phyloP scores from a whole-genome alignment of 64 coral and sea anemone genomes.

The Montipora sp. region DNA sequence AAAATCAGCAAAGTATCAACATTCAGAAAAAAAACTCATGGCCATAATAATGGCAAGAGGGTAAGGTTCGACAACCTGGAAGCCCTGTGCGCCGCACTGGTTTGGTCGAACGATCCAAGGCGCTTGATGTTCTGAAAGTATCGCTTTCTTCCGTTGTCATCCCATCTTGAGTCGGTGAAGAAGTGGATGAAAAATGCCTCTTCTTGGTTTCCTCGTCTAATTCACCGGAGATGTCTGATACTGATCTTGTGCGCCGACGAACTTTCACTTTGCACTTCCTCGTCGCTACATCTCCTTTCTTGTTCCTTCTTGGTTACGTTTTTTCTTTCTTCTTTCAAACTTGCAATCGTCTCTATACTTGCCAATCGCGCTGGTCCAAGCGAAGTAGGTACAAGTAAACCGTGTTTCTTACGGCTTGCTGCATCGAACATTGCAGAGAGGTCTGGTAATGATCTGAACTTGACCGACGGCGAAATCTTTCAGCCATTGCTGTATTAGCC shows the following conservation, averaged over 20 bases:
- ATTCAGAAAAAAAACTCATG: too few species aligned
- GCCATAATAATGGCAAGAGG: too few species aligned
- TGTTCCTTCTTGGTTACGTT: conserved; percentile 2
- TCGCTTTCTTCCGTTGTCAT: background rate
- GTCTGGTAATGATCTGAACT: conserved; percentile 78
- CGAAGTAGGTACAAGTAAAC: background rate
- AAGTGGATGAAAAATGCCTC: background rate
- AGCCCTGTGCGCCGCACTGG: background rate
- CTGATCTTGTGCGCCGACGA: background rate
- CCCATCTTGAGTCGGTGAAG: background rate
- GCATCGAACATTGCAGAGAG: conserved; percentile 85
- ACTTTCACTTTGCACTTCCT: background rate
- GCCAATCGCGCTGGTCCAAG: background rate
- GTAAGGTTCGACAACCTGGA: background rate
- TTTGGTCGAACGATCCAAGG: background rate
- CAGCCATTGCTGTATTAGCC: background rate
- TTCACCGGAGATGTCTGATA: background rate
- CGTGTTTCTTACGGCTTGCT: conserved; percentile 40
- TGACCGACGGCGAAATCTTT: conserved; percentile 41
- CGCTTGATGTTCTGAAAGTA: background rate
- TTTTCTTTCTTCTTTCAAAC: background rate
- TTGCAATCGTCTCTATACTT: background rate
- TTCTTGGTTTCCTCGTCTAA: background rate
- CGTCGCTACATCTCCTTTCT: background rate
- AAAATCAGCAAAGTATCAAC: too few species aligned